These are phyloP conservation scores for Ophioderma brevispina DNA, from an alignment of 35 echinoderm and acorn worm genomes.

Conservation along the genomic window DNA sequence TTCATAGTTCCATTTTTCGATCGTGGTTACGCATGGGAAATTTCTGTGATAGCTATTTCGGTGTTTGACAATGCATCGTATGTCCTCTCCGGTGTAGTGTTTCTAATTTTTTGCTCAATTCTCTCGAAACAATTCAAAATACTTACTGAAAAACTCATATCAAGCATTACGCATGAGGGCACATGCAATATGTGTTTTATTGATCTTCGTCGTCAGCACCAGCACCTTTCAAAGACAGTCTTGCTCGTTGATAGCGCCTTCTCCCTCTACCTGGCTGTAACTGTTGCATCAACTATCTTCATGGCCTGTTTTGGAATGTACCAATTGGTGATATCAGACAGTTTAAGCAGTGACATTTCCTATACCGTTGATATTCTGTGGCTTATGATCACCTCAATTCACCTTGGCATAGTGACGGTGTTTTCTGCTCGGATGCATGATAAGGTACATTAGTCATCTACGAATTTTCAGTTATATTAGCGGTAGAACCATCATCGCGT, in stretches of 20 bases:
- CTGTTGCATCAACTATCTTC: neutral
- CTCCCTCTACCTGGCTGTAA: neutral
- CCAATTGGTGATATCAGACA: neutral
- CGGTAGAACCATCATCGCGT: no score
- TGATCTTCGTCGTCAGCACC: neutral
- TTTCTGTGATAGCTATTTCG: neutral
- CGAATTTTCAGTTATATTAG: no score
- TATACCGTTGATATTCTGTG: slow-evolving; percentile 74
- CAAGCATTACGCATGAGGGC: neutral
- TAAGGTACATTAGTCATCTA: no score
- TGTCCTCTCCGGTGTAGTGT: neutral
- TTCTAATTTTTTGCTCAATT: neutral
- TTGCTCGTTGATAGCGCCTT: neutral
- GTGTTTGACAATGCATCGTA: neutral
- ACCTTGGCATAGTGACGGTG: no score
- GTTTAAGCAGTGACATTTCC: neutral
- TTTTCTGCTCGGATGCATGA: no score
- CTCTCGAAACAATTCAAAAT: neutral
- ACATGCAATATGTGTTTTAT: neutral
- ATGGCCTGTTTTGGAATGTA: neutral
- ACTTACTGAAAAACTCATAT: neutral
- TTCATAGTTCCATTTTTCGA: neutral
- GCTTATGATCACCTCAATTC: no score
- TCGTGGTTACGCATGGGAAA: neutral
- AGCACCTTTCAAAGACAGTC: neutral